Conservation (phyloP, 2,113 vertebrate genomes). For the Phycodurus eques region DNA sequence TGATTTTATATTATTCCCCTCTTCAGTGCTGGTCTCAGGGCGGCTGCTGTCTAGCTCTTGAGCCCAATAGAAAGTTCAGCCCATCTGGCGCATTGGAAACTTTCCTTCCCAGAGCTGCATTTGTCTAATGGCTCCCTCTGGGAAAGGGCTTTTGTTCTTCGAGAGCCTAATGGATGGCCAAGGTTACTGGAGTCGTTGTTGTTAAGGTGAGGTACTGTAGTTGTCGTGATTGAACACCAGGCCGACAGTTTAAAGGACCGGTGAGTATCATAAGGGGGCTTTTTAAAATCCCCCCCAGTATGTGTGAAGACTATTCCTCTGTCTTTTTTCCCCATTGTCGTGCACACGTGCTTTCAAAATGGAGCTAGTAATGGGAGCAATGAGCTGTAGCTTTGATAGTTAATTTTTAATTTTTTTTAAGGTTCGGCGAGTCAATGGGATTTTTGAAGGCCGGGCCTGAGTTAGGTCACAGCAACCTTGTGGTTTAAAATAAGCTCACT, state of each 20-base stretch:
- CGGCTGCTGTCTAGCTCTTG: conserved; percentile 53
- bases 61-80: conserved; percentile 48
- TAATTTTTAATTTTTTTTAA: conserved; percentile 25
- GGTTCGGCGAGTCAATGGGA: conserved; percentile 21
- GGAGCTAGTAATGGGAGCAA: conserved; percentile 40
- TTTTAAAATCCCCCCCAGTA: conserved; percentile 38
- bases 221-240: conserved; percentile 50
- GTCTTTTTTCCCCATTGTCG: neutral
- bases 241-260: conserved; percentile 33
- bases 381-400: conserved; percentile 32
- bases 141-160: conserved; percentile 60
- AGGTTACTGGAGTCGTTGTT: conserved; percentile 60
- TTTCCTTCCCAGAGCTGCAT: conserved; percentile 57
- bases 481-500: conserved; percentile 29
- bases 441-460: conserved; percentile 23
- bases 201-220: conserved; percentile 48
- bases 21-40: conserved; percentile 27
- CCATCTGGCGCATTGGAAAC: conserved; percentile 64
- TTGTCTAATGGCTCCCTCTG: conserved; percentile 65
- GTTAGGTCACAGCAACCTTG: conserved; percentile 51
- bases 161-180: conserved; percentile 62
- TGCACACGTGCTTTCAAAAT: conserved; percentile 23
- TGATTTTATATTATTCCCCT: conserved; percentile 37
- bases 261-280: conserved; percentile 21
- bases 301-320: neutral